Base-by-base conservation (phyloP, 2,888 invertebrate species). In the Tipula lateralis region DNA sequence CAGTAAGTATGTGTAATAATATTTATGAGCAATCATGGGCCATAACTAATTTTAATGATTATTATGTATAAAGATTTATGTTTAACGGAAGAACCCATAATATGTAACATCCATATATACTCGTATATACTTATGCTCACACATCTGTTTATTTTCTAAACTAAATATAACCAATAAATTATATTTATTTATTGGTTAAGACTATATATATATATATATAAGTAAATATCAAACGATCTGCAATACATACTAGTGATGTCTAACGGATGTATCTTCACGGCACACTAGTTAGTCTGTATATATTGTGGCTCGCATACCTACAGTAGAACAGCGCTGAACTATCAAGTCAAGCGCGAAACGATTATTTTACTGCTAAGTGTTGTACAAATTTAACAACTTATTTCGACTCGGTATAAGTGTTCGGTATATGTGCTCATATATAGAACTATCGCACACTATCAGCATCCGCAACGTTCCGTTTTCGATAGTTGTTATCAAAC, bases 71-170 rank as follows among this genome's bases (percentile, higher is more conserved):
- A 66, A 66, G 66, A 66, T 66, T 66, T 66, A 66, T 66, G 66
- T 24, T 24, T 7, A 66, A 66, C 66, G 66, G 66, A 66, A 66
- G 66, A 66, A 66, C 66, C 19, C 66, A 66, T 66, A 66, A 66
- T 66, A 13, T 24, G 66, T 66, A n/a, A 44, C 9, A 36, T 36
- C 6, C 6, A 36, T 50, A 16, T 16, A 50, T 50, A 7, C 24
- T 24, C 7, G 9, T 19, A 66, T 24, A 66, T 19, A 24, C 66
- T 66, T 66, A 66, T 66, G 24, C 24, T 19, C 9, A 66, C 66
- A 66, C 66, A 66, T 66, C 66, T 66, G 66, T 66, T 66, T 66
- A 66, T 66, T 66, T 66, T 66, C 66, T 19, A 66, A 66, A 66
- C 24, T 12, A 66, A 66, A 66, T 66, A 1, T 66, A 24, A 66